A percentile compares a stretch with the other conserved stretches of the same genome.
Evolutionary conservation across 2,113 vertebrate species (phyloP).

Genomic region (Oreochromis aureus): DNA sequence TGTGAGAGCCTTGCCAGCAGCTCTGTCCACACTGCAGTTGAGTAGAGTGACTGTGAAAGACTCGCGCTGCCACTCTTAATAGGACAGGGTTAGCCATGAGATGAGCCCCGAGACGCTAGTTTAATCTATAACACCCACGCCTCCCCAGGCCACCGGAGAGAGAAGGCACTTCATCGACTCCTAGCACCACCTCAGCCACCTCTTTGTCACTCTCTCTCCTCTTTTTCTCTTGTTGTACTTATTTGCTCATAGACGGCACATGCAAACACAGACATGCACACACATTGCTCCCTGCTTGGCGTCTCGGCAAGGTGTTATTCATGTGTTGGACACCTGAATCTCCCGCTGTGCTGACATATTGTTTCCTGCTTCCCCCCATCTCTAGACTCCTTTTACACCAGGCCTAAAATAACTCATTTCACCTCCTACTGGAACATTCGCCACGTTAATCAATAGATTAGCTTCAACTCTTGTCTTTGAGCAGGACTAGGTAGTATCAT

Average conservation of each 20-base stretch:
- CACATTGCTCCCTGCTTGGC: background rate
- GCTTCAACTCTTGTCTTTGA: constrained; percentile 27
- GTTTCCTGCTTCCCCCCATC: constrained; percentile 19
- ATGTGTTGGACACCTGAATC: constrained; percentile 1
- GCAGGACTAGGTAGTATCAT: background rate
- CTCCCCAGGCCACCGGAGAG: constrained; percentile 33
- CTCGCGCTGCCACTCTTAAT: constrained; percentile 48
- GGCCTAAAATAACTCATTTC: constrained; percentile 54
- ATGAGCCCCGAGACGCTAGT: constrained; percentile 48
- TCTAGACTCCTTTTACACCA: constrained; percentile 28
- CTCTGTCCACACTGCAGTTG: constrained; percentile 28
- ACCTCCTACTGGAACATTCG: constrained; percentile 51
- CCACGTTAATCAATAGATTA: constrained; percentile 59
- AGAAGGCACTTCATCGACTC: constrained; percentile 33
- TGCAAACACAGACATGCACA: background rate
- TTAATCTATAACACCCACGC: constrained; percentile 63
- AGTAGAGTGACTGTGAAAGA: constrained; percentile 50
- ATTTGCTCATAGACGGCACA: background rate
- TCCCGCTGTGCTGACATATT: constrained; percentile 48
- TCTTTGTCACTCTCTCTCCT: constrained; percentile 9
- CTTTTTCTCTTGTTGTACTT: background rate
- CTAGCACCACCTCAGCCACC: constrained; percentile 1
- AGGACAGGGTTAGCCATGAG: constrained; percentile 49
- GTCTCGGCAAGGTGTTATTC: constrained; percentile 33
- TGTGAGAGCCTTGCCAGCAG: constrained; percentile 45